Evolutionary conservation across 2,888 invertebrate genomes (phyloP).

Genomic region (Suillia variegata): DNA sequence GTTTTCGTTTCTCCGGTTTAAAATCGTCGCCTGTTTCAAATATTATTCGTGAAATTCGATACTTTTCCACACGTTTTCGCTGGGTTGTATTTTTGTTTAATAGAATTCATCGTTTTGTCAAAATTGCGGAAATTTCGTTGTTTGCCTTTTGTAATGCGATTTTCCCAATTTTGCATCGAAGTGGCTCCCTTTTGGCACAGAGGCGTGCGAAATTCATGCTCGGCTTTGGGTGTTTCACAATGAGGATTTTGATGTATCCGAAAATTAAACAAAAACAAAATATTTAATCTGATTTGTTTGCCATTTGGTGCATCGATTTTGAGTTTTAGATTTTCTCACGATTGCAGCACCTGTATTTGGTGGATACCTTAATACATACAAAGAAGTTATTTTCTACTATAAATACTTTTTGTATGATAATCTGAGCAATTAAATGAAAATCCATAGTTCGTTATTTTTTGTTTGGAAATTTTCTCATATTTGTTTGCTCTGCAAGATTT

Average conservation of each 20-base stretch:
- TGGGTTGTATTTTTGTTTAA: background rate
- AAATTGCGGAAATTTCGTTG: constrained; percentile 2
- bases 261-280: constrained; percentile 32
- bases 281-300: constrained; percentile 39
- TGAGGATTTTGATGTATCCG: background rate
- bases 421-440: too few species aligned
- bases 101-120: background rate
- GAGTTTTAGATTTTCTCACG: background rate
- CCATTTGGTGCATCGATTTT: constrained; percentile 6
- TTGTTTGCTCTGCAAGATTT: too few species aligned
- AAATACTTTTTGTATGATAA: too few species aligned
- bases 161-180: background rate
- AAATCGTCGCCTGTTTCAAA: background rate
- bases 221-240: background rate
- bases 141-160: background rate
- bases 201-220: constrained; percentile 11
- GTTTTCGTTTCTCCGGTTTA: background rate
- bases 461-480: too few species aligned
- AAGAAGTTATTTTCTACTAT: too few species aligned
- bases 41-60: constrained; percentile 34
- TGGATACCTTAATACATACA: too few species aligned
- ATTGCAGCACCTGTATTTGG: background rate
- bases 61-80: constrained; percentile 27
- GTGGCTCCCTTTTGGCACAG: background rate
- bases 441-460: too few species aligned